A percentile compares a stretch with the other conserved stretches of the same genome.
phyloP scores from a whole-genome alignment of 2,113 vertebrate genomes.

The Arvicanthis niloticus region DNA sequence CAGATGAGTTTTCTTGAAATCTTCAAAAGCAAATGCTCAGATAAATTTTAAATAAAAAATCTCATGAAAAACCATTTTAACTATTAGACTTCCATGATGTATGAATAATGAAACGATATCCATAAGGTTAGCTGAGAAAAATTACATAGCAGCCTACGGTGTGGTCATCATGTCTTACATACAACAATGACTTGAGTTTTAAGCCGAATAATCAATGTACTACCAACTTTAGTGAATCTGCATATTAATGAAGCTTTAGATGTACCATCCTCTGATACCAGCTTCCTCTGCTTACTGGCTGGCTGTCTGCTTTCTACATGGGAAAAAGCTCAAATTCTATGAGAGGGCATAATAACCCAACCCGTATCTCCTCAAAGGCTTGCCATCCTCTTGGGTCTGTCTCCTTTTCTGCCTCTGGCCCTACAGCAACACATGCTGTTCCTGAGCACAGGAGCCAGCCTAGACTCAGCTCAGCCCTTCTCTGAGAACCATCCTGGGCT shows the following conservation, averaged over 20 bases:
- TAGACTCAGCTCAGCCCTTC: not conserved
- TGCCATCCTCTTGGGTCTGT: not conserved
- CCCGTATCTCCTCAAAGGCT: not conserved
- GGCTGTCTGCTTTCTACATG: rapidly evolving
- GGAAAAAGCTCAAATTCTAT: not conserved
- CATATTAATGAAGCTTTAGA: not conserved
- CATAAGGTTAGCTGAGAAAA: not conserved
- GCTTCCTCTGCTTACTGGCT: not conserved
- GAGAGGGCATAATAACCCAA: not conserved
- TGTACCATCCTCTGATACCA: not conserved
- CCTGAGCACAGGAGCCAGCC: not conserved
- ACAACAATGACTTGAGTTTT: not conserved
- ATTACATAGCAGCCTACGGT: not conserved
- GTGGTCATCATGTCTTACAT: not conserved
- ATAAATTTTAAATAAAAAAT: conserved; percentile 34
- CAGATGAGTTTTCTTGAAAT: conserved; percentile 45
- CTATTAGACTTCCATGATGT: not conserved
- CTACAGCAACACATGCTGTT: not conserved
- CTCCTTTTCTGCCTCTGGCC: not conserved
- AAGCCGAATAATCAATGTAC: not conserved
- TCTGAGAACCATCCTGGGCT: not conserved
- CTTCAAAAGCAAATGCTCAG: conserved; percentile 45
- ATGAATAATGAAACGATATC: not conserved
- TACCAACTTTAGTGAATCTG: no score
- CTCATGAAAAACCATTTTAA: not conserved